These are phyloP conservation scores for Rotaria sp. DNA, from an alignment of 2,888 invertebrate species.

Conservation along the genomic window DNA sequence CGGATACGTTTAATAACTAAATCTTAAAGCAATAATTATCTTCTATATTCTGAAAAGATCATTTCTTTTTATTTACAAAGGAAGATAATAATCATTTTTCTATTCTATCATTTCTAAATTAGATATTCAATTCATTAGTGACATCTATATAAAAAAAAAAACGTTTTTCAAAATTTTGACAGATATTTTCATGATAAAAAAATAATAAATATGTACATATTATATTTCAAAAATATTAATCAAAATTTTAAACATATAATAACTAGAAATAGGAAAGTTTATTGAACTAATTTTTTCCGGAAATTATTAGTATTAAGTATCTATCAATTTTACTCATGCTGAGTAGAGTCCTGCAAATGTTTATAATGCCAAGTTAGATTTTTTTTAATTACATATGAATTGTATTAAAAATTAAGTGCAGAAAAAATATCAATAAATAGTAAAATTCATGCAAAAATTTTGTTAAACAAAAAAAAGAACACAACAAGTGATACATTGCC, in stretches of 20 bases:
- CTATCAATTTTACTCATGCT: slow-evolving; percentile 5
- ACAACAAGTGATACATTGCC: too few species aligned
- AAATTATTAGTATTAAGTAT: not conserved
- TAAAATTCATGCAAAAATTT: too few species aligned
- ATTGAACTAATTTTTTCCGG: not conserved
- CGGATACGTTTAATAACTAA: not conserved
- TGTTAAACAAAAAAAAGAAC: too few species aligned
- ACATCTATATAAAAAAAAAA: not conserved
- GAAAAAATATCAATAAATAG: too few species aligned
- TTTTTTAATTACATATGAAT: not conserved
- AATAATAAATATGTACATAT: too few species aligned
- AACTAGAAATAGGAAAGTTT: not conserved
- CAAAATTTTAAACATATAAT: not conserved
- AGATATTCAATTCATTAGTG: not conserved
- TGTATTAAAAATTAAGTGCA: too few species aligned
- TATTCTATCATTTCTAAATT: not conserved
- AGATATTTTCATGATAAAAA: not conserved
- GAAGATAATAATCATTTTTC: not conserved
- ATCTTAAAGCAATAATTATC: not conserved
- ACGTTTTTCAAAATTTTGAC: not conserved
- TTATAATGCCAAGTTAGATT: not conserved
- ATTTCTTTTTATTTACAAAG: slow-evolving; percentile 2
- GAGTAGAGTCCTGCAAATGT: not conserved
- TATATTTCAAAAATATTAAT: not conserved
- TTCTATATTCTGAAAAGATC: not conserved